Evolutionary conservation across 2,888 invertebrate genomes (phyloP).

Genomic region (Octodonta nipae): DNA sequence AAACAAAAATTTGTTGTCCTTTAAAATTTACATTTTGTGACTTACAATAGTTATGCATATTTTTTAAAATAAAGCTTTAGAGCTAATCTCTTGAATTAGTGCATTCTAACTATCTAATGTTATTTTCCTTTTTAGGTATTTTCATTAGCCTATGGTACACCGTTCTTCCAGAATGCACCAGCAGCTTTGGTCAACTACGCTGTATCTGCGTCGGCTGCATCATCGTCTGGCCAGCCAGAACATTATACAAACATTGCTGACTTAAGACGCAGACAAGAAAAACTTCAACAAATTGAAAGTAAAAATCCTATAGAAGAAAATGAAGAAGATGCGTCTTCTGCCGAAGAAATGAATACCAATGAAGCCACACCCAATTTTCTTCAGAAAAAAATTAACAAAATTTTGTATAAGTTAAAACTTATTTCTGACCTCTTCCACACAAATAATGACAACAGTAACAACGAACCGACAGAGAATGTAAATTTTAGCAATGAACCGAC

Average conservation of each 20-base stretch:
- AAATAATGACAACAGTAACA: slow-evolving; percentile 3
- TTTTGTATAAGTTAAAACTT: slow-evolving; percentile 16
- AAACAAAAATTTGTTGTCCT: no score
- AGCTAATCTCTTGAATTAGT: no score
- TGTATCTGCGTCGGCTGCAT: slow-evolving; percentile 15
- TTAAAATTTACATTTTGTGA: no score
- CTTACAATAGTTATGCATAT: no score
- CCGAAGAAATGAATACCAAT: no score
- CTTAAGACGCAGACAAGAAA: slow-evolving; percentile 12
- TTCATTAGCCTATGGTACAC: slow-evolving; percentile 5
- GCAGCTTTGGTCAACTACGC: slow-evolving; percentile 9
- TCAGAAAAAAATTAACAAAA: slow-evolving; percentile 18
- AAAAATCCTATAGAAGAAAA: no score
- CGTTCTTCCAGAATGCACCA: slow-evolving; percentile 13
- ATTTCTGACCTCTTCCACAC: slow-evolving; percentile 10
- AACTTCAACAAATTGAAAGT: slow-evolving; percentile 9
- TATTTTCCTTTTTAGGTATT: slow-evolving; percentile 8
- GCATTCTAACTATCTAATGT: no score
- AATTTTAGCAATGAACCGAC: no score
- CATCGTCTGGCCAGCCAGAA: slow-evolving; percentile 11
- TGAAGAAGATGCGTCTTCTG: no score
- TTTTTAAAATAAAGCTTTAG: no score
- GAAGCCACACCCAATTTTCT: slow-evolving; percentile 16
- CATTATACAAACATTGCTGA: slow-evolving; percentile 15
- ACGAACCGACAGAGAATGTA: no score